Base-by-base conservation (phyloP, 2,113 vertebrate genomes). In the Aegithalos caudatus region DNA sequence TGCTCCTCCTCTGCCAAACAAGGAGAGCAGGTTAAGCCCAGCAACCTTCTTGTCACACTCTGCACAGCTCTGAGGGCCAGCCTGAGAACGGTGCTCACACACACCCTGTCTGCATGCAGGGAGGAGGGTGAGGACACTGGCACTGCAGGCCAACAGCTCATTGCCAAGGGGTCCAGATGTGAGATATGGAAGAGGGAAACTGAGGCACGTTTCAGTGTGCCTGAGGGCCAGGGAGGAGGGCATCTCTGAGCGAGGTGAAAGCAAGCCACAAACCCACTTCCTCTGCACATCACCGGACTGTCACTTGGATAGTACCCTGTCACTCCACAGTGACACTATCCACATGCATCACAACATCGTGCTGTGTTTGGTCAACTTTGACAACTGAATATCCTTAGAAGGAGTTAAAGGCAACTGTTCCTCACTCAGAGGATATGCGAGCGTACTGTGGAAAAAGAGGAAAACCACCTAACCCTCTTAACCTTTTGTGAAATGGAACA, bases 21-120 rank as follows among this genome's bases (percentile, higher is more conserved):
- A 95, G 94, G 92, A 80, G 87, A 91, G 86, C 93, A 81, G 92
- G 93, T 96, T 94, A 86, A 96, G 66, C 71, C 40, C 65, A 67
- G 65, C 50, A 50, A 6, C 2, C 7, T 65, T 85, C 44, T 83
- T 40, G 72, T 86, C 67, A 12, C 1, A 3, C 76, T 53, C 45
- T n/a, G 45, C 66, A 65, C 19, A 53, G 74, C 58, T 71, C 35
- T 17, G 48, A 48, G 50, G 60, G 45, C 3, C 58, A 58, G 40
- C 31, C 1, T 44, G 48, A 74, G 71, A 88, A 38, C 0, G 0
- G 23, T 21, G 54, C 56, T 72, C 5, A 0, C 24, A 54, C 65
- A 2, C 20, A 35, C 54, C 35, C 74, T 31, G 64, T 40, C 80
- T 65, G 45, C 4, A 0, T 27, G 33, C 45, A 48, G 40, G 20